Base-by-base conservation (phyloP, 92 coral and sea anemone species). In the Bergia sp. region DNA sequence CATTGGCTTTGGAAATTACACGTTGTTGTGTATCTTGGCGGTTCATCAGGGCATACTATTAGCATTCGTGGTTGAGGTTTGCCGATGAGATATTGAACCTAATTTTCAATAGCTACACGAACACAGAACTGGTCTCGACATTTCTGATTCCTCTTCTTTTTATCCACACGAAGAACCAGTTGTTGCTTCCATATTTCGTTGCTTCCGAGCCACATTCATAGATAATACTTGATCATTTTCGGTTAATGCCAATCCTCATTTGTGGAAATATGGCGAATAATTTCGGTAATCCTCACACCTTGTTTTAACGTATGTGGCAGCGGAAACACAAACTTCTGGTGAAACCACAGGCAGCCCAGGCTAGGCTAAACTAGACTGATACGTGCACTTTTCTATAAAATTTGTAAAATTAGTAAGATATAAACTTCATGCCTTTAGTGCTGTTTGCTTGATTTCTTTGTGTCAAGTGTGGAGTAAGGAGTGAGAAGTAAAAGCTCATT, bases 1-100 rank as follows among this genome's bases (percentile, higher is more conserved):
- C 87, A 37, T 84, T 84, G 20, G 55, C 79, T 43, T 84, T 84
- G 45, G 87, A 42, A 84, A 16, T 50, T 53, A 84, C 87, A 84
- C 79, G 87, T 84, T 50, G 87, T 20, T 71, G 78, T 37, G 77
- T 67, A 40, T 84, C 78, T 47, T 41, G 87, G 50, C 47, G 87
- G 78, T 84, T 84, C 87, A 84, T 84, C 87, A 15, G 15, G 53
- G 10, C 67, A 9, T 65, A 40, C 23, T 47, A 71, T 45, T 20
- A 71, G 5, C 78, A 72, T 84, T 44, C 43, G 40, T 65, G 77
- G 50, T 47, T 64, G 42, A 8, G n/a, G 13, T 10, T n/a, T 11
- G 11, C 10, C 41, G 41, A 66, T 21, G 29, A 79, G 79, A 84
- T 84, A 84, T 69, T 84, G 87, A 74, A 37, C 79, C 20, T 84